Base-by-base conservation (phyloP, 1,140 invertebrate species). In the Camponotus vicinus region DNA sequence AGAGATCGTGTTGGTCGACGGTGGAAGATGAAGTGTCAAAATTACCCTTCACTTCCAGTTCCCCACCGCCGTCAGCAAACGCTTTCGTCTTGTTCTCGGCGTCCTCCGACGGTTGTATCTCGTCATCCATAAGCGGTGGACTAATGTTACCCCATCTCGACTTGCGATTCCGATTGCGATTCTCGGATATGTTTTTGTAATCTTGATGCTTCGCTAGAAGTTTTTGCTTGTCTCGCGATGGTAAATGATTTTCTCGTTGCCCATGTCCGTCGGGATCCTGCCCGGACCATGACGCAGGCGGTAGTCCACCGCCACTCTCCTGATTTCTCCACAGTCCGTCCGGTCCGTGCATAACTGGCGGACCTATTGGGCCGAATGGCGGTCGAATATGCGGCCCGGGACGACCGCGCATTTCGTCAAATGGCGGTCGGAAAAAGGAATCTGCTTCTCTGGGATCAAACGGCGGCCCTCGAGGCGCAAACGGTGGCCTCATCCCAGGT, bases 81-180 rank as follows among this genome's bases (percentile, higher is more conserved):
- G 32, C 45, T 15, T 70, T 63, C 59, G 37, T 49, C 21, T 85
- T 89, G 27, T 40, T 64, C 21, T 85, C 85, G 9, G n/a, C 27
- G 1, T 78, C 83, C 11, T n/a, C 42, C 5, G 75, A 42, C 4
- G 55, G 37, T 52, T 61, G 21, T 52, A 86, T 80, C 27, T 90
- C 86, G 9, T 93, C 90, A 18, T 91, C 92, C 3, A 86, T 61
- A 18, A 89, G 75, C 3, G 93, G 92, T 21, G 95, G 95, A 86
- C 94, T 95, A 2, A 89, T 93, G 52, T 94, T 95, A n/a, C 94
- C 93, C 95, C 95, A 95, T 63, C 95, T 92, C 2, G 94, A 94
- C 67, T 95, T 95, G 55, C 94, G 91, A 37, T 91, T 93, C 15
- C 93, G 88, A 40, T 94, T 94, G 11, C 93, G 91, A 88, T 86